Evolutionary conservation across 2,113 vertebrate genomes (phyloP), one percentile per base, ranked within the genome.

Genomic region (Tenebrosternarchus preto): DNA sequence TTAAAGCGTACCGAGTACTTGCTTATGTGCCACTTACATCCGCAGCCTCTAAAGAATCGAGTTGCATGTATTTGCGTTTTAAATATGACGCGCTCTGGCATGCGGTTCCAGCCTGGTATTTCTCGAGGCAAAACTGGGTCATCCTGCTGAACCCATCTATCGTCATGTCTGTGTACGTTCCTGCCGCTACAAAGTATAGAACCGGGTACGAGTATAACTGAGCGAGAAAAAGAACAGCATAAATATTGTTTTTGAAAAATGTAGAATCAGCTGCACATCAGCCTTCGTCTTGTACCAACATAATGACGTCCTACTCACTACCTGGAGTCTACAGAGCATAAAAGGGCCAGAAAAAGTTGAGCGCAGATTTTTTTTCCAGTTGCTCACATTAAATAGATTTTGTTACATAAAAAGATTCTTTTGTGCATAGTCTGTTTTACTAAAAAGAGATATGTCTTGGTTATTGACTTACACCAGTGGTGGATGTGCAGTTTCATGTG

Each of bases 101-200:
- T 59, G 73, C 77, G 53, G 22, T 69, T 56, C 57, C 77, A 24
- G 31, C 55, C 57, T 20, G 77, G 67, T 85, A 70, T 82, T 63
- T 85, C 89, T 88, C 77, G 78, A 22, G 84, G 67, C 36, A 86
- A 89, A 93, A 91, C 85, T 91, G 91, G 92, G 92, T 92, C 92
- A 92, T 82, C 78, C 82, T 80, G 85, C 86, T 88, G 88, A 46
- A 43, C 15, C 43, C 43, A 60, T 78, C 31, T 74, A 70, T 77
- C 25, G 64, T 73, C 43, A 70, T 78, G 69, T 43, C 50, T 70
- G 55, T 50, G 59, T 57, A 11, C 68, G 73, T 24, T 75, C 11
- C 20, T 55, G 68, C 69, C 59, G 15, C 43, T 33, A 39, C 69
- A 15, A 22, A 25, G 20, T 33, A 5, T 25, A 50, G 24, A 50